Evolutionary conservation across 2,113 vertebrate species (phyloP).

Genomic region (Zosterops borbonicus): DNA sequence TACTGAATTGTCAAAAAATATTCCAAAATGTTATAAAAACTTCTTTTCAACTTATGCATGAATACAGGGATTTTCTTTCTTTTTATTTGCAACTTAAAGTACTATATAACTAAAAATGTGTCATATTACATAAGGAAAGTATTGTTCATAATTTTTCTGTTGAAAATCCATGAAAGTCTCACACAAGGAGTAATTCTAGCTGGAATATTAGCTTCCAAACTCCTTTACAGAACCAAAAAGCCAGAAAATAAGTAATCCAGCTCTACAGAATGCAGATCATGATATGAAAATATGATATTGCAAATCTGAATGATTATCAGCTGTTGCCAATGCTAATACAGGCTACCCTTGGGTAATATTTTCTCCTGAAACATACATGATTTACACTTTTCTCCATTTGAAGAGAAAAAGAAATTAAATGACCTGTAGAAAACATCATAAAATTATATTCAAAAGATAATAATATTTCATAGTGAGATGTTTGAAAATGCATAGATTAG

Average conservation of each 20-base stretch:
- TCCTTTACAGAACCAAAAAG: background rate
- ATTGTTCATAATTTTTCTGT: background rate
- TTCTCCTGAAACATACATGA: background rate
- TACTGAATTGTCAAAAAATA: background rate
- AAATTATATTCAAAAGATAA: conserved; percentile 28
- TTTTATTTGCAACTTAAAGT: background rate
- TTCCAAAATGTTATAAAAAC: background rate
- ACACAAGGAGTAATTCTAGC: background rate
- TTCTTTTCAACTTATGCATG: background rate
- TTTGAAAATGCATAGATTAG: conserved; percentile 12
- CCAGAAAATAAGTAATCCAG: background rate
- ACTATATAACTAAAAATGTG: background rate
- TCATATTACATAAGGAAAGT: background rate
- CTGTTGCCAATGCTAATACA: conserved; percentile 1
- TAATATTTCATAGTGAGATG: background rate
- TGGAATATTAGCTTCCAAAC: background rate
- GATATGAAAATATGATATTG: background rate
- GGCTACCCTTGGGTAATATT: background rate
- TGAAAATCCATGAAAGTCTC: background rate
- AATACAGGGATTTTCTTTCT: background rate
- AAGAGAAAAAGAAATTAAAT: conserved; percentile 40
- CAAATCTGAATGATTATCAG: conserved; percentile 27
- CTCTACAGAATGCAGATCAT: background rate
- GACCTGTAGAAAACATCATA: conserved; percentile 12
- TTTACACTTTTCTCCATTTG: conserved; percentile 12